Evolutionary conservation across 1,140 invertebrate genomes (phyloP), one percentile per base, ranked within the genome.

Genomic region (Sminthurinus signatus): DNA sequence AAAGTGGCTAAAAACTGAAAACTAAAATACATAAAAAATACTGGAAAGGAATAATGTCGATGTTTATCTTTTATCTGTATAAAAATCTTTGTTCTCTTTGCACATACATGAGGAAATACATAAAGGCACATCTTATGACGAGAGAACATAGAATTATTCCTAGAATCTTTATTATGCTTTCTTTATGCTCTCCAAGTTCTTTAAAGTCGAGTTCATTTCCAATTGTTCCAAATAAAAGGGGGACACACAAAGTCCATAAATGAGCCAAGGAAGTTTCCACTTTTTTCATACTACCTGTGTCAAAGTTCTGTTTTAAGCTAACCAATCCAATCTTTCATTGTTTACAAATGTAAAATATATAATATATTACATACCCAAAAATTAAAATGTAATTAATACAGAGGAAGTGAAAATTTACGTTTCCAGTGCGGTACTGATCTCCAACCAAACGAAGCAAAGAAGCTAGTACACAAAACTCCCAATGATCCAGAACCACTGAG

Each of bases 151-250:
- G 1, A 44, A 70, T 70, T 5, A 61, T 63, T 21, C 50, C 66
- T n/a, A 68, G 14, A 1, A 66, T 52, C 50, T 62, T 71, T 5
- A 32, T 59, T 4, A 71, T 12, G 12, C 2, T 23, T 36, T 0
- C 10, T 25, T 17, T 15, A 10, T 36, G 32, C 32, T 36, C 15
- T 5, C 1, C 14, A 3, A 54, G 64, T 60, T 52, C 19, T 17
- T 0, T 29, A 19, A 71, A 62, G 28, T 59, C 25, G 19, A 71
- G 56, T 60, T 71, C 69, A 27, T 62, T 59, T n/a, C 69, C 69
- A 62, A 72, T 72, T 5, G 64, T 66, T 10, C 70, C 70, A 51
- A 72, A 72, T 1, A 72, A 39, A 4, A 72, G 21, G 0, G 70
- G 70, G 2, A 67, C 66, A 21, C 46, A 68, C 1, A 72, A 25